phyloP scores from a whole-genome alignment of 2,797 vertebrate species.

The Cryptoprocta ferox region DNA sequence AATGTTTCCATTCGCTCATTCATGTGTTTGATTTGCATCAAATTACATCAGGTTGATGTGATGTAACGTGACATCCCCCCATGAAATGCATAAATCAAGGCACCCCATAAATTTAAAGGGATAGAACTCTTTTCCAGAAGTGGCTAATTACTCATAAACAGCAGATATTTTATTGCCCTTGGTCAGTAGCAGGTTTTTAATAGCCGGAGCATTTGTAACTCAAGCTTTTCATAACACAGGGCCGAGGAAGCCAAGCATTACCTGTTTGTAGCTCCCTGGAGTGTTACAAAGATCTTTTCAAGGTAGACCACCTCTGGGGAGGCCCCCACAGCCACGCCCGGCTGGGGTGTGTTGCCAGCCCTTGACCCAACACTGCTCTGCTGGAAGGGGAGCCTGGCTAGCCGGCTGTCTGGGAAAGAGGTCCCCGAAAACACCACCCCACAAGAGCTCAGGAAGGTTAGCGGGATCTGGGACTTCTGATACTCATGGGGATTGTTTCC shows the following conservation, averaged over 20 bases:
- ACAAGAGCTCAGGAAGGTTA: neutral
- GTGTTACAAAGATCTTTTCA: neutral
- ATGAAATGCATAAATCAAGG: constrained; percentile 68
- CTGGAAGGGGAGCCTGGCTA: neutral
- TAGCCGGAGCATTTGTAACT: constrained; percentile 53
- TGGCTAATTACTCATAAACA: constrained; percentile 79
- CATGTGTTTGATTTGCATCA: constrained; percentile 73
- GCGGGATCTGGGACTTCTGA: too few relatives aligned
- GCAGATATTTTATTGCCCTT: constrained; percentile 69
- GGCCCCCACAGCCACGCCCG: neutral
- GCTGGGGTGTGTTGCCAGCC: neutral
- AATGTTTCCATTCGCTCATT: constrained; percentile 22
- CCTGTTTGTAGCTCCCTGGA: constrained; percentile 39
- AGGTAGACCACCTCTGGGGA: neutral
- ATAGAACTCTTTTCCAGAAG: constrained; percentile 74
- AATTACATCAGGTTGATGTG: constrained; percentile 70
- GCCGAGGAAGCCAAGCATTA: neutral
- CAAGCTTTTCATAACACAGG: constrained; percentile 6
- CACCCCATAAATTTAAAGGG: constrained; percentile 80
- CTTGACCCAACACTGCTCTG: neutral
- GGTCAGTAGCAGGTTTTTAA: constrained; percentile 73
- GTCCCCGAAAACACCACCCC: neutral
- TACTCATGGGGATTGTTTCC: neutral
- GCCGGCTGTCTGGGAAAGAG: neutral
- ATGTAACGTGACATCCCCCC: constrained; percentile 78